These are phyloP conservation scores for Helostoma temminkii DNA, from an alignment of 2,797 vertebrate genomes.

Conservation along the genomic window DNA sequence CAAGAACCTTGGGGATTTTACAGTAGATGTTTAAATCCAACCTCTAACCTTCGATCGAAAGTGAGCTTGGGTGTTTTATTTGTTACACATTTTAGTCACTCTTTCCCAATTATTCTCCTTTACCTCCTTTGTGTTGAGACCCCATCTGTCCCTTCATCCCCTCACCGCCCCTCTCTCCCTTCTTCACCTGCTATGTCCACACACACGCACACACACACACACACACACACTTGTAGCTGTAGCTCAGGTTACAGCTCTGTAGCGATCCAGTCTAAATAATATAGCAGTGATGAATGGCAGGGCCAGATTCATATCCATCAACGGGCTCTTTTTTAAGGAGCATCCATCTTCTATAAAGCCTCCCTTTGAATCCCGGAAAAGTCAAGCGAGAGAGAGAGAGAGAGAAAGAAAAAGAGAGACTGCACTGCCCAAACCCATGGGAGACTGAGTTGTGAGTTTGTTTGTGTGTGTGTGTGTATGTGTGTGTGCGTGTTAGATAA, in stretches of 20 bases:
- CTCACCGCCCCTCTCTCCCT: constrained; percentile 15
- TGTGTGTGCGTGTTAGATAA: constrained; percentile 50
- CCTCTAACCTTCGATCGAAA: constrained; percentile 1
- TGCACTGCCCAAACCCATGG: constrained; percentile 58
- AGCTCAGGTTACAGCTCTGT: constrained; percentile 98
- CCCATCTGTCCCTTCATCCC: constrained; percentile 26
- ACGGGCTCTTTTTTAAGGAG: constrained; percentile 85
- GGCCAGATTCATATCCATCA: constrained; percentile 96
- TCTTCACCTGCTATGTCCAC: constrained; percentile 52
- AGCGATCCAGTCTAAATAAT: constrained; percentile 98
- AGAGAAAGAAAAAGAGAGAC: constrained; percentile 39
- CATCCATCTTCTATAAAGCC: constrained; percentile 79
- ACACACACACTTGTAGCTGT: constrained; percentile 43
- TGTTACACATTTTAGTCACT: not conserved
- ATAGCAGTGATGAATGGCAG: constrained; percentile 99
- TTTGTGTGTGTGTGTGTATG: constrained; percentile 17
- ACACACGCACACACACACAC: constrained; percentile 32
- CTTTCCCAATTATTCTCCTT: constrained; percentile 15
- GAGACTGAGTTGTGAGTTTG: constrained; percentile 38
- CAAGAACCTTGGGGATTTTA: not conserved
- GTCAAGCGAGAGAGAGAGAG: constrained; percentile 47
- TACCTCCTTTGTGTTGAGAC: constrained; percentile 35
- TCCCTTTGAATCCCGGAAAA: constrained; percentile 75
- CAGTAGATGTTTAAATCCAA: constrained; percentile 6
- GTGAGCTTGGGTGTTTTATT: constrained; percentile 6